Evolutionary conservation across 2,797 vertebrate genomes (phyloP).

Genomic region (Nasua narica): DNA sequence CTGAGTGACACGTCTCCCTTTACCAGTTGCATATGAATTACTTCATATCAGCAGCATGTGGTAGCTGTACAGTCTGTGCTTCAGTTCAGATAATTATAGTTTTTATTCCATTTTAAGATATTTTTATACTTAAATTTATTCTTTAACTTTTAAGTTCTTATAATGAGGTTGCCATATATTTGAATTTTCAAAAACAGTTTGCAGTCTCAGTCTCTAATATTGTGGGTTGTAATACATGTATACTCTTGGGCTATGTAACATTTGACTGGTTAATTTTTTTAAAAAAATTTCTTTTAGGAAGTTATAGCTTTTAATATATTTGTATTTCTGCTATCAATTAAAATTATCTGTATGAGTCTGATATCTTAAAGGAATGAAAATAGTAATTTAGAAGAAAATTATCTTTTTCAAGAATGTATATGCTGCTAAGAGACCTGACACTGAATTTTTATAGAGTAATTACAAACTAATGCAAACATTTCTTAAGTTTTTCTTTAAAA

Average conservation of each 20-base stretch:
- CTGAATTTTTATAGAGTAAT: neutral
- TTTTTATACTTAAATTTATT: neutral
- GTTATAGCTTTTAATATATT: neutral
- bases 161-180: neutral
- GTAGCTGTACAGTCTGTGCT: neutral
- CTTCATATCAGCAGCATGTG: neutral
- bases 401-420: neutral
- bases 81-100: neutral
- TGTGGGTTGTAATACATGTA: neutral
- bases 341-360: neutral
- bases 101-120: neutral
- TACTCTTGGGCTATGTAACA: neutral
- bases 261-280: conserved; percentile 16
- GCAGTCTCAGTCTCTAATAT: neutral
- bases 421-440: neutral
- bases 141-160: neutral
- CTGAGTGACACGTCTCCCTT: neutral
- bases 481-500: neutral
- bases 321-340: neutral
- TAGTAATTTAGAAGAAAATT: neutral
- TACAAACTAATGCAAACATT: neutral
- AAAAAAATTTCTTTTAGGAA: neutral
- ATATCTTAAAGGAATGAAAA: neutral
- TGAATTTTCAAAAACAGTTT: neutral
- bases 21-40: neutral